phyloP scores from a whole-genome alignment of 2,113 vertebrate genomes.

The Piaya cayana region DNA sequence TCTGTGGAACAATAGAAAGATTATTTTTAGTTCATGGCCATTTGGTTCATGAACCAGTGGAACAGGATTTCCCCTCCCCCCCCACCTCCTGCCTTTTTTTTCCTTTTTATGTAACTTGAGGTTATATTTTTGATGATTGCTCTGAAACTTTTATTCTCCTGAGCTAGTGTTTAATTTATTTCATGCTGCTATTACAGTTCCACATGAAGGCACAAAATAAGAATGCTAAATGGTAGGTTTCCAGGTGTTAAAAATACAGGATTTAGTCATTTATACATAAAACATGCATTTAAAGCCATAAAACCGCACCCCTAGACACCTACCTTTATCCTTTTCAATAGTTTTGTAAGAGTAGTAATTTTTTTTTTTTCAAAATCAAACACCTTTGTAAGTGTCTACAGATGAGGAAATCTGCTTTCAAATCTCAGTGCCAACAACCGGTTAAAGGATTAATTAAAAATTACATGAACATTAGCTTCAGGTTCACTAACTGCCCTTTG shows the following conservation, averaged over 20 bases:
- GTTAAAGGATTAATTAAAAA: slow-evolving; percentile 29
- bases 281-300: neutral
- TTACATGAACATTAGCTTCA: neutral
- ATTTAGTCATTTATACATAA: neutral
- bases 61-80: slow-evolving; percentile 52
- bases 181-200: neutral
- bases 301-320: neutral
- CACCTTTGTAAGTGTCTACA: neutral
- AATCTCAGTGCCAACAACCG: neutral
- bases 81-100: neutral
- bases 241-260: neutral
- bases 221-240: neutral
- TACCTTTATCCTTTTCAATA: neutral
- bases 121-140: neutral
- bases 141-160: neutral
- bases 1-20: slow-evolving; percentile 51
- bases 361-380: neutral
- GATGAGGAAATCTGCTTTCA: neutral
- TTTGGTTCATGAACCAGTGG: neutral
- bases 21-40: slow-evolving; percentile 62
- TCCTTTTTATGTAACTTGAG: neutral
- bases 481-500: neutral
- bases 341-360: neutral
- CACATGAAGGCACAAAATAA: neutral
- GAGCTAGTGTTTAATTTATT: neutral